Base-by-base conservation (phyloP, 2,888 invertebrate species). In the Tenthredo scrophulariae region DNA sequence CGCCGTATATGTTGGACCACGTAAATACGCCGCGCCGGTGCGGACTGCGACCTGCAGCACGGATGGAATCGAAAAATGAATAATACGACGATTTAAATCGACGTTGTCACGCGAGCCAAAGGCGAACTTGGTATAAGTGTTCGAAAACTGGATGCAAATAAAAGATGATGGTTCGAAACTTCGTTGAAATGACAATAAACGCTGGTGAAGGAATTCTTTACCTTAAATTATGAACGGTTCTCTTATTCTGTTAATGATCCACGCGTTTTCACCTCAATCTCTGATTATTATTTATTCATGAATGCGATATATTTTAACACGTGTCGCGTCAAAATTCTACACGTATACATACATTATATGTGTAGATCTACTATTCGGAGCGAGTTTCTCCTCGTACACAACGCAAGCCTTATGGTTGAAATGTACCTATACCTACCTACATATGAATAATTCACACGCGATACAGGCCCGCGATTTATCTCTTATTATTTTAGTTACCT, bases 101-200 rank as follows among this genome's bases (percentile, higher is more conserved):
- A 77, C 50, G 77, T 29, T 77, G 77, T 77, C 77, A 77, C 77
- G 77, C 77, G 77, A 77, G 77, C 77, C 77, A 54, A 29, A 77
- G 77, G 77, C 77, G 77, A 77, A 50, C n/a, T 18, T 40, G 6
- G n/a, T 40, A 40, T 54, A 54, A 77, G 54, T 33, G 77, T 77
- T 29, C 50, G 54, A 33, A 50, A 54, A 54, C 50, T 26, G 26
- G 29, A 54, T 77, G 54, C 40, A 26, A 43, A 74, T 43, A 43
- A 74, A 43, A 43, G 43, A 22, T 9, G 72, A 43, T 26, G 40
- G 43, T 26, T 46, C 3, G 15, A 22, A 74, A 74, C 74, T 74
- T 74, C 46, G 74, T 74, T 74, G 26, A n/a, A 77, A 54, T 77
- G 77, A 77, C 77, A 77, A 77, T 77, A 54, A 50, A 33, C 54